Evolutionary conservation across 2,888 invertebrate genomes (phyloP), one percentile per base, ranked within the genome.

Genomic region (Coenonympha glycerion): DNA sequence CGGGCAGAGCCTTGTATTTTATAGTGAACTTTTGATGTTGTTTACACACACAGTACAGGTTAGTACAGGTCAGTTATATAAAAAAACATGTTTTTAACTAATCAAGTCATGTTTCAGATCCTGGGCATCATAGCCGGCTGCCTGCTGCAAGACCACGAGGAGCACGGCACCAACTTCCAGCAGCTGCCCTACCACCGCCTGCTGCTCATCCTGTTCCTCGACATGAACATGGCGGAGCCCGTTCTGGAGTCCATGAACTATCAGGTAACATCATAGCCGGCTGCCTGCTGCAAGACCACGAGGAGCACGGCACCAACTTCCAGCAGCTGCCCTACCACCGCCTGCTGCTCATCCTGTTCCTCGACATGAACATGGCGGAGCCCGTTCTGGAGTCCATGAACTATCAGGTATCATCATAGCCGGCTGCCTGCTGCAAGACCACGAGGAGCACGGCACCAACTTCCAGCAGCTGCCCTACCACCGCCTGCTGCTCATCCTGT

Each of bases 391-490:
- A 99, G 80, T 93, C 95, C 45, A 94, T 99, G 69, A 98, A 96
- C 83, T 96, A 94, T 79, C 96, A 95, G 87, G 92, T 93, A 69
- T 31, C 8, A 36, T 99, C 63, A 95, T 99, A 3, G 95, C 98
- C 4, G 98, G 98, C 1, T 97, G 98, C 49, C 86, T 99, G 53
- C 87, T 98, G 47, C 97, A 97, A 81, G 99, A 99, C 76, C 99
- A 99, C 65, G 99, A 99, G 60, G 92, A 95, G 58, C 92, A 96
- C 40, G 91, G 92, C 50, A 90, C 91, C 0, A 95, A 95, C 57
- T 99, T 99, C 87, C 98, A 99, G 71, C 98, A 99, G 80, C 87
- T 99, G 68, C 98, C 99, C 1, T 99, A 99, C 81, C 98, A 99
- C 76, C 91, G 99, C 42, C 93, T 99, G 58, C 93, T 99, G 66